phyloP scores from a whole-genome alignment of 1,140 invertebrate genomes.

The Psilanteris sp. region DNA sequence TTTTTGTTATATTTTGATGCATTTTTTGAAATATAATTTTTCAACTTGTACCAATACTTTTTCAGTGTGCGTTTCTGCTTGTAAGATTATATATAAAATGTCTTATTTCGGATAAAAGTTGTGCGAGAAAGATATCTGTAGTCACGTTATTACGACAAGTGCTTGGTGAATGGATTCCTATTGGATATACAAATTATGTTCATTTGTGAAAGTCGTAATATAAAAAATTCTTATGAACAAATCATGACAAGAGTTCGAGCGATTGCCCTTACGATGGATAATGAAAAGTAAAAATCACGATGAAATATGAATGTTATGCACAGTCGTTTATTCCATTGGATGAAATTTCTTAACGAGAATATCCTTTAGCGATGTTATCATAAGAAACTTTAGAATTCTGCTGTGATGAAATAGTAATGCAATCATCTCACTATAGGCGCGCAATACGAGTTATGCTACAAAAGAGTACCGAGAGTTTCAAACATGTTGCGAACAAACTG shows the following conservation, averaged over 20 bases:
- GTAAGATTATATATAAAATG: conserved; percentile 7
- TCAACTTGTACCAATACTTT: too few species aligned
- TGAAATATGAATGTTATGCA: too few species aligned
- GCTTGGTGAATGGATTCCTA: not conserved
- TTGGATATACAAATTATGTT: conserved; percentile 4
- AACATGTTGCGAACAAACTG: conserved; percentile 40
- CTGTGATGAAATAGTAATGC: conserved; percentile 46
- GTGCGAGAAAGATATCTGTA: not conserved
- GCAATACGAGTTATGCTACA: conserved; percentile 39
- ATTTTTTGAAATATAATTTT: too few species aligned
- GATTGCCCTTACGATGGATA: too few species aligned
- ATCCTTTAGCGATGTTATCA: conserved; percentile 23
- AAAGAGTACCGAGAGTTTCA: conserved; percentile 48
- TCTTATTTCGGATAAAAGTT: conserved; percentile 3
- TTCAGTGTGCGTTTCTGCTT: conserved; percentile 5
- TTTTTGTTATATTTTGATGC: too few species aligned
- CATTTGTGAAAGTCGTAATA: too few species aligned
- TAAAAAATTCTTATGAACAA: too few species aligned
- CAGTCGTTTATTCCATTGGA: conserved; percentile 49
- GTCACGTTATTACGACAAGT: not conserved
- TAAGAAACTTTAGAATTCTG: conserved; percentile 46
- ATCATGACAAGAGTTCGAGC: too few species aligned
- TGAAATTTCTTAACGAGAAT: conserved; percentile 60
- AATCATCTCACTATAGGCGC: conserved; percentile 35
- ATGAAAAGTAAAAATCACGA: conserved; percentile 31